Base-by-base conservation (phyloP, 2,113 vertebrate species). In the Grantiella picta region DNA sequence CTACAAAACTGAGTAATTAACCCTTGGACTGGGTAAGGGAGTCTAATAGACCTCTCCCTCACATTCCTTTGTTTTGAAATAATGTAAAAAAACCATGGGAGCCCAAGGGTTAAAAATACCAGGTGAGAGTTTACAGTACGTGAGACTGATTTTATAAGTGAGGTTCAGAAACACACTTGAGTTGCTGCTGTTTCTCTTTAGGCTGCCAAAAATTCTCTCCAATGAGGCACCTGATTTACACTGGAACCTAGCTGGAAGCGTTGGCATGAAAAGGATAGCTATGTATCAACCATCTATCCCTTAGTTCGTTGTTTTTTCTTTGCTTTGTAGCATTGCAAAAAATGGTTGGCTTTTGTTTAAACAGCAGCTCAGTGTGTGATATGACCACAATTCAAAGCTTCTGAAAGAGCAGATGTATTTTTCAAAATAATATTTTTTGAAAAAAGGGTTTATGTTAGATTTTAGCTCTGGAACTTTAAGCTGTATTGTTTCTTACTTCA, bases 1-100 rank as follows among this genome's bases (percentile, higher is more conserved):
- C 96, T 96, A 95, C 85, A 83, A 97, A 96, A 94, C 90, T 71
- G 93, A 96, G 38, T 96, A 92, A 96, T 97, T 97, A 98, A 97
- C 86, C 89, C 93, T 82, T 38, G 15, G 96, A 90, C 89, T 80
- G 91, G 96, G 83, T 63, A 82, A 96, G 94, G 77, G 50, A 96
- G 52, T 90, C 60, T 94, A 93, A 84, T 12, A 92, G 65, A 79
- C 69, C 77, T 81, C 65, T 94, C 44, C 60, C 9, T 77, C 49
- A 47, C 38, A 88, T 94, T 95, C 80, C 57, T 95, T 89, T 86
- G 56, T 54, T 86, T 95, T 75, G 61, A 77, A 49, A 87, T 92
- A 88, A 78, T 47, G 45, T 94, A 95, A 83, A 28, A 84, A 90
- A 80, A 38, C 9, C 5, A 12, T 4, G 47, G 90, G 22, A 95